Conservation (phyloP, 1,140 invertebrate species). For the Drosophila kepulauana region DNA sequence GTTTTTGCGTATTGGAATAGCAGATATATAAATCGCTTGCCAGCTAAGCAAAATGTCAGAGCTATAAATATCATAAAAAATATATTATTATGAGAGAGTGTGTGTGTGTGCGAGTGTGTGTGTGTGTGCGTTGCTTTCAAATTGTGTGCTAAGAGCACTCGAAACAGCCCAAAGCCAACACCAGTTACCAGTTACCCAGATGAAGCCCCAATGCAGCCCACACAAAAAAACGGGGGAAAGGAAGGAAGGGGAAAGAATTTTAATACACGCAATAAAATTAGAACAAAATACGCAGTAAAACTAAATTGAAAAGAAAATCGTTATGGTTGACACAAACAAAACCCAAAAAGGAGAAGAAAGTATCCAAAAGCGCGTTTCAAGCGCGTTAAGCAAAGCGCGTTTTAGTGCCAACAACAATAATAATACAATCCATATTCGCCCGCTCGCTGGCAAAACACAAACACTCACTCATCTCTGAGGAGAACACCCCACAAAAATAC, state of each 20-base stretch:
- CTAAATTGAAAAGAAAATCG: slow-evolving; percentile 83
- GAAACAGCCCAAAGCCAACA: slow-evolving; percentile 15
- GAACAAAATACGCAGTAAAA: slow-evolving; percentile 82
- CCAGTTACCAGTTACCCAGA: slow-evolving; percentile 2
- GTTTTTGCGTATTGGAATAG: slow-evolving; percentile 34
- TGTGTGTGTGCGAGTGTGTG: slow-evolving; percentile 9
- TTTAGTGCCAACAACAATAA: slow-evolving; percentile 60
- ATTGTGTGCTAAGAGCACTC: slow-evolving; percentile 77
- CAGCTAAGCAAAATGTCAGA: slow-evolving; percentile 77
- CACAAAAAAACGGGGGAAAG: background rate
- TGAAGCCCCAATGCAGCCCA: slow-evolving; percentile 21
- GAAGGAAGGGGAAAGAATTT: slow-evolving; percentile 19
- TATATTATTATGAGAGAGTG: slow-evolving; percentile 28
- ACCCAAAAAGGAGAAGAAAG: slow-evolving; percentile 23
- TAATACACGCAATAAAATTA: slow-evolving; percentile 81
- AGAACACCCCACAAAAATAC: slow-evolving; percentile 47
- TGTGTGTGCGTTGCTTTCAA: slow-evolving; percentile 40
- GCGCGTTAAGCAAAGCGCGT: slow-evolving; percentile 77
- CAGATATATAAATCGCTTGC: slow-evolving; percentile 74
- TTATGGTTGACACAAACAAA: slow-evolving; percentile 75
- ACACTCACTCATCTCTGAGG: slow-evolving; percentile 34
- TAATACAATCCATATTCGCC: slow-evolving; percentile 37
- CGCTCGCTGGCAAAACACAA: slow-evolving; percentile 13
- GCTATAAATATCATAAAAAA: slow-evolving; percentile 80
- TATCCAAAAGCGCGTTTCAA: slow-evolving; percentile 59